Base-by-base conservation (phyloP, 2,888 invertebrate species). In the Noctua comes region DNA sequence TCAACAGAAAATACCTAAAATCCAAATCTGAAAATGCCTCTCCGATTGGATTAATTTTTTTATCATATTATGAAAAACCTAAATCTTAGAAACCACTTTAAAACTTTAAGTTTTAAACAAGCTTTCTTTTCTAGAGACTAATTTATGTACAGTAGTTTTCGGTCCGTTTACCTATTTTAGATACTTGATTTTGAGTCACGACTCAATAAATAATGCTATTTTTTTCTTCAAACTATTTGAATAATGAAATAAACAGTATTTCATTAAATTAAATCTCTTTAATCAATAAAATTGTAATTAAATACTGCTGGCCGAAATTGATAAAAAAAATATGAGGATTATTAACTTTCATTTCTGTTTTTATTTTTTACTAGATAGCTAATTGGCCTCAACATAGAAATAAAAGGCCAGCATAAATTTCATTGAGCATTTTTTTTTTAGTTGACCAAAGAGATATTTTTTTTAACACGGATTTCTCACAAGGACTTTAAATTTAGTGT, bases 291-390 rank as follows among this genome's bases (percentile, higher is more conserved):
- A 31, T 64, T 64, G 11, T 4, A 43, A 51, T 64, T 16, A 36
- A 36, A 21, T 36, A 64, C 21, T 36, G 11, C 43, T 54, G n/a
- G n/a, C 27, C 46, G n/a, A 46, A 79, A 54, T 46, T n/a, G n/a
- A 11, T 18, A 36, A 46, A 78, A 46, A 78, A 78, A 54, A 11
- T 31, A 18, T 18, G 5, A 27, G 24, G 54, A 79, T 54, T 43
- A 54, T 46, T 27, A 79, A 51, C 31, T 54, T 69, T 70, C 3
- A 27, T 48, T 31, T 31, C 59, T 16, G 2, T 31, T 54, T 46
- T 43, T 18, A 21, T 16, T 51, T 51, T 59, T 31, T n/a, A 11
- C 8, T 24, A n/a, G n/a, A n/a, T n/a, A 27, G 21, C 0, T 48
- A 48, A 10, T 36, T 54, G 24, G 46, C 46, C 4, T 16, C 11